phyloP scores from a whole-genome alignment of 2,113 vertebrate species.

The Bubo scandiacus region DNA sequence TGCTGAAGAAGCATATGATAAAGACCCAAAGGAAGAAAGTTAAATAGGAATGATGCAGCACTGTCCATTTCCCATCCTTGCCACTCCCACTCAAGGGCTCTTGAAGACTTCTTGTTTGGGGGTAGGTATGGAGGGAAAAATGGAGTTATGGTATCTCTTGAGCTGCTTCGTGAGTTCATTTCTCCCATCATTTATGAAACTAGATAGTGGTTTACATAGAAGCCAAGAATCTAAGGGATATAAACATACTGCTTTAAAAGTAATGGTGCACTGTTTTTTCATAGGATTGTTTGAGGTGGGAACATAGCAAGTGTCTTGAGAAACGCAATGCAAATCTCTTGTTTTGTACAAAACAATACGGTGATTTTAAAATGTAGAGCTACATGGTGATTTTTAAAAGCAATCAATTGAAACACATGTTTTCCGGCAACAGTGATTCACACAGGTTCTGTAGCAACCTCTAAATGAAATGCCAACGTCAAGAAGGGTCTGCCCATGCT shows the following conservation, averaged over 20 bases:
- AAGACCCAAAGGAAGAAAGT: accelerated
- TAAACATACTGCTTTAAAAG: slow-evolving; percentile 43
- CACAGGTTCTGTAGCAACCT: not conserved
- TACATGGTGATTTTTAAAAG: slow-evolving; percentile 41
- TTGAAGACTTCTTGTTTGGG: not conserved
- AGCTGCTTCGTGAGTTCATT: not conserved
- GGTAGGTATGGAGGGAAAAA: not conserved
- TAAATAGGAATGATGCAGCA: not conserved
- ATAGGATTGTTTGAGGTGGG: not conserved
- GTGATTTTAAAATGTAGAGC: slow-evolving; percentile 36
- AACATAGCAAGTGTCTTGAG: slow-evolving; percentile 19
- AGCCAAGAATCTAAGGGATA: not conserved
- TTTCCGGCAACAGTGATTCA: not conserved
- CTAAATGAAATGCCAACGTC: not conserved
- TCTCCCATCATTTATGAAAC: slow-evolving; percentile 36
- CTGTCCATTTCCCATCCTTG: not conserved
- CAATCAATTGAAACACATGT: not conserved
- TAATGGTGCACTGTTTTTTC: slow-evolving; percentile 16
- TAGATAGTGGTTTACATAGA: slow-evolving; percentile 34
- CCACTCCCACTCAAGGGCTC: not conserved
- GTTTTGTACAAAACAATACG: not conserved
- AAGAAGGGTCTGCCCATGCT: not conserved
- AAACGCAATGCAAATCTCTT: not conserved
- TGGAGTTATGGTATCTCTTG: not conserved
- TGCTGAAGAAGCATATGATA: not conserved